Conservation (phyloP, 2,888 invertebrate species). For the Drosophila paracracens region DNA sequence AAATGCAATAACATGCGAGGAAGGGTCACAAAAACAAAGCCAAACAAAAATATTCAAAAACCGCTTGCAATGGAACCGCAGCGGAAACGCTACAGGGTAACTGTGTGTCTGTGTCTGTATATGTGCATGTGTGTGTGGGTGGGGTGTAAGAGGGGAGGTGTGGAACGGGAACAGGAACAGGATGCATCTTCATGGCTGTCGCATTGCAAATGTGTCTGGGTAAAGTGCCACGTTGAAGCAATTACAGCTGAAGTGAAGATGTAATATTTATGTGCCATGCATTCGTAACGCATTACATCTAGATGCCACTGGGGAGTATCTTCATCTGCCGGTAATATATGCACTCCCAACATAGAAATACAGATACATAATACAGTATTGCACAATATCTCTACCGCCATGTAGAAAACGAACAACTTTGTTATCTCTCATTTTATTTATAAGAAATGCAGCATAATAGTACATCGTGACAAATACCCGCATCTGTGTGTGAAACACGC, state of each 20-base stretch:
- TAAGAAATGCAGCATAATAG: background rate
- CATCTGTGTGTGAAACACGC: background rate
- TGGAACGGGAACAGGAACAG: background rate
- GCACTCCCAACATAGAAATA: background rate
- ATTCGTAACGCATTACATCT: conserved; percentile 35
- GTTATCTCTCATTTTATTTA: background rate
- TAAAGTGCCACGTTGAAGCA: conserved; percentile 69
- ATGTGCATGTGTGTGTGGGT: background rate
- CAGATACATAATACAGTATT: background rate
- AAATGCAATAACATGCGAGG: conserved; percentile 73
- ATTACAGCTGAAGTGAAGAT: conserved; percentile 73
- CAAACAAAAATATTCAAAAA: conserved; percentile 57
- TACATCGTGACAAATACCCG: background rate
- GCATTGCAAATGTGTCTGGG: conserved; percentile 57
- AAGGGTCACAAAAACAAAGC: conserved; percentile 40
- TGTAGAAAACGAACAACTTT: background rate
- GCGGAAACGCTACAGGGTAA: conserved; percentile 59
- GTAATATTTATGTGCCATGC: conserved; percentile 59
- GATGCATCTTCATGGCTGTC: conserved; percentile 26
- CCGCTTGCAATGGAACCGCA: conserved; percentile 56
- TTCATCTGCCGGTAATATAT: conserved; percentile 42
- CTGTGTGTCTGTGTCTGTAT: background rate
- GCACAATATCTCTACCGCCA: background rate
- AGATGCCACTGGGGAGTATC: conserved; percentile 67
- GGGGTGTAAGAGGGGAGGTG: background rate